phyloP scores from a whole-genome alignment of 2,113 vertebrate genomes.

The Actinemys pallida region DNA sequence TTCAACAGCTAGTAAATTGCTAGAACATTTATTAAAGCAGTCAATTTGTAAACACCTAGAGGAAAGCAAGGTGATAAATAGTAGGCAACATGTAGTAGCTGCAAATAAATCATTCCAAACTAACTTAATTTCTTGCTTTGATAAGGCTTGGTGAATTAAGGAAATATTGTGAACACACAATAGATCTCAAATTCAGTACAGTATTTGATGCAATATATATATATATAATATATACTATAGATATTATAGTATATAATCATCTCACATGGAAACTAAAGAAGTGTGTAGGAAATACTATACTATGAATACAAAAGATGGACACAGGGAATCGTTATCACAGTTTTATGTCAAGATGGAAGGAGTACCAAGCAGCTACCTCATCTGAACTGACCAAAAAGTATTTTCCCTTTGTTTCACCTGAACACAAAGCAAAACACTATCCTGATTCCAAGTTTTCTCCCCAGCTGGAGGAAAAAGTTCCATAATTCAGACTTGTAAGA shows the following conservation, averaged over 20 bases:
- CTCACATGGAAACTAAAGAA: constrained; percentile 4
- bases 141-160: constrained; percentile 53
- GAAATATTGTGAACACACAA: not conserved
- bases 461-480: not conserved
- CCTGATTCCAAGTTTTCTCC: not conserved
- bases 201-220: not conserved
- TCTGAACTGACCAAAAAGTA: rapidly evolving
- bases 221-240: too few relatives aligned
- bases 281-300: not conserved
- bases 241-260: not conserved
- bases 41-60: constrained; percentile 48
- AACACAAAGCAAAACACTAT: rapidly evolving
- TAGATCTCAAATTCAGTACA: constrained; percentile 1
- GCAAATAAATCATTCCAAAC: constrained; percentile 52
- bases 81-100: constrained; percentile 6
- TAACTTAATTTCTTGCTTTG: constrained; percentile 59
- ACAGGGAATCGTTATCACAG: not conserved
- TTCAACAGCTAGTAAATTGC: constrained; percentile 58
- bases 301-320: constrained; percentile 5
- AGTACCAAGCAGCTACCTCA: not conserved
- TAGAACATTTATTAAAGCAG: constrained; percentile 64
- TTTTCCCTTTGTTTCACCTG: not conserved
- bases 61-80: constrained; percentile 61
- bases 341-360: not conserved
- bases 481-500: not conserved